Evolutionary conservation across 2,113 vertebrate genomes (phyloP), one percentile per base, ranked within the genome.

Genomic region (Ceyx melanurus): DNA sequence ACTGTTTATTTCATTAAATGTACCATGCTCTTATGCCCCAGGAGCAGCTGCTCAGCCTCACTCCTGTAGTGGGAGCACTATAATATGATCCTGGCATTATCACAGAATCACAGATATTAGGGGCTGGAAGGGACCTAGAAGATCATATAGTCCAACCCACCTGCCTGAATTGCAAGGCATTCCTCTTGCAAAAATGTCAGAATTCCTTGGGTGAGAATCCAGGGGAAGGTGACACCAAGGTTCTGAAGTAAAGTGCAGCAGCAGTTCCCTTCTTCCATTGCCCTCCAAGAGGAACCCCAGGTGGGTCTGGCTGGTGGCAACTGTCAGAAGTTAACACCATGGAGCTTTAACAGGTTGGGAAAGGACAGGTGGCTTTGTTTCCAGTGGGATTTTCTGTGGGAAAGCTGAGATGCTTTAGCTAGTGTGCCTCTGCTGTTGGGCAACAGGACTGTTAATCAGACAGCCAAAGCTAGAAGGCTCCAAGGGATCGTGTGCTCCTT

Each of bases 151-250:
- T 33, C 33, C 33, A 33, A 33, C 33, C 33, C 33, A 6, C 33
- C 33, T 33, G 33, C 33, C 33, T 33, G 33, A 33, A 33, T 33
- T 33, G 33, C 33, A 33, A 33, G 33, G 33, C 33, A 35, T 88
- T 86, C 40, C 26, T 90, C 42, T 74, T 61, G n/a, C 50, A 66
- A 43, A 91, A 76, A 35, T 19, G 2, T 40, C 13, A 11, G 57
- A 23, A 51, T 85, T 73, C 43, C 60, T 77, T 48, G 26, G 22
- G 2, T 70, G 23, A 16, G 18, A 61, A 4, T 53, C 21, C 18
- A 43, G 6, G 7, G 37, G 43, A 58, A 40, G 23, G 15, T 62
- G 48, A 35, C 1, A 1, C 16, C 28, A 3, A 0, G 2, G 25
- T 71, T 67, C 20, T 6, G 13, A 37, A 37, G 7, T 62, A 37